phyloP scores from a whole-genome alignment of 2,113 vertebrate genomes.

The Morphnarchus princeps region DNA sequence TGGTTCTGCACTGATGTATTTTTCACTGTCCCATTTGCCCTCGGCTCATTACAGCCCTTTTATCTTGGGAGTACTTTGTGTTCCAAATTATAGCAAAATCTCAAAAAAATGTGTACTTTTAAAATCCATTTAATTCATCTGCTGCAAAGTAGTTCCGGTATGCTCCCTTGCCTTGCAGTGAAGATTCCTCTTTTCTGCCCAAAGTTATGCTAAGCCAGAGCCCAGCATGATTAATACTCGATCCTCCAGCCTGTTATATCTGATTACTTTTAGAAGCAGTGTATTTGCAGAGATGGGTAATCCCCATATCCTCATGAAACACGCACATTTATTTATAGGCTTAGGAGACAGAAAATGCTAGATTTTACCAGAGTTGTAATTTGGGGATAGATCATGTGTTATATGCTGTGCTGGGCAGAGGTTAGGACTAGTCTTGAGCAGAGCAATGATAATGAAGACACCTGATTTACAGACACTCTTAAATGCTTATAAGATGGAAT shows the following conservation, averaged over 20 bases:
- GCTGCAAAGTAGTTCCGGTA: not conserved
- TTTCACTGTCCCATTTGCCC: not conserved
- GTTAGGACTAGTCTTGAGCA: not conserved
- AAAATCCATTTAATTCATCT: not conserved
- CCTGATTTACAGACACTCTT: not conserved
- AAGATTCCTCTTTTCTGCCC: not conserved
- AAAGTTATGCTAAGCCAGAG: not conserved
- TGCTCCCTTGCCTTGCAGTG: not conserved
- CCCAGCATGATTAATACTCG: not conserved
- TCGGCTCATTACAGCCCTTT: not conserved
- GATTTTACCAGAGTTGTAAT: not conserved
- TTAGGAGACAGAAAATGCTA: not conserved
- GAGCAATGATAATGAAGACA: not conserved
- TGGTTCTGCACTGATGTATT: not conserved
- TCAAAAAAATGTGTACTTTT: not conserved
- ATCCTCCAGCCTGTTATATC: not conserved
- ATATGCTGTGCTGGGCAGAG: not conserved
- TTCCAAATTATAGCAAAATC: not conserved
- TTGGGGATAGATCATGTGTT: not conserved
- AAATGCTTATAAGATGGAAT: not conserved
- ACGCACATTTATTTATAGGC: not conserved
- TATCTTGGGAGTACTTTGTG: not conserved
- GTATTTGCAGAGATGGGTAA: constrained; percentile 8
- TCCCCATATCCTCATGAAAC: constrained; percentile 35
- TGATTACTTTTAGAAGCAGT: constrained; percentile 5